Percentiles rank a stretch among this genome's conserved stretches.
Conservation (phyloP, 2,113 vertebrate species). For the Corythoichthys intestinalis region DNA sequence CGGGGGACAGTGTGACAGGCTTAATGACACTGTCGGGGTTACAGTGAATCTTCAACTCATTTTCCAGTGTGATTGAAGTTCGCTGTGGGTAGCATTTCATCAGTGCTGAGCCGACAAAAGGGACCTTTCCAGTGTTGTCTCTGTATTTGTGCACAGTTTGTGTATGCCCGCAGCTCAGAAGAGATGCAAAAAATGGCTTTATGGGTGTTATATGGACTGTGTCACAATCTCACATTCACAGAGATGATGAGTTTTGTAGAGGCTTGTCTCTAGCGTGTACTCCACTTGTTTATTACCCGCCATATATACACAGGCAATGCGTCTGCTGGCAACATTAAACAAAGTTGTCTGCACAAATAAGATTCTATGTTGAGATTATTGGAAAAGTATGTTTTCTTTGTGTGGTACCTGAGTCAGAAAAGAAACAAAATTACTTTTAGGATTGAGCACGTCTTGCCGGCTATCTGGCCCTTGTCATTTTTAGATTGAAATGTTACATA, state of each 20-base stretch:
- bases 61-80: constrained; percentile 70
- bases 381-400: constrained; percentile 24
- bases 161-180: constrained; percentile 30
- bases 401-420: constrained; percentile 3
- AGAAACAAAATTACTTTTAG: background rate
- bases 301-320: constrained; percentile 21
- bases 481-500: no score
- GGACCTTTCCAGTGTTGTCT: constrained; percentile 57
- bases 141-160: constrained; percentile 40
- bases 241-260: constrained; percentile 54
- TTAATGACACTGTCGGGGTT: constrained; percentile 68
- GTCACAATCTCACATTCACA: constrained; percentile 37
- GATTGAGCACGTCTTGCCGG: no score
- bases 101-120: constrained; percentile 67
- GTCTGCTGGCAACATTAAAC: constrained; percentile 21
- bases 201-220: constrained; percentile 45
- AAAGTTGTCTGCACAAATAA: constrained; percentile 15
- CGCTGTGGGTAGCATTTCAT: constrained; percentile 71
- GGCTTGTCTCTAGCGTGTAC: constrained; percentile 48
- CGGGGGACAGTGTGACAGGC: constrained; percentile 59
- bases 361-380: constrained; percentile 32
- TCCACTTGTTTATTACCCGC: constrained; percentile 46
- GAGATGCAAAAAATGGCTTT: constrained; percentile 45
- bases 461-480: no score
- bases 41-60: constrained; percentile 60